Conservation (phyloP, 2,113 vertebrate genomes). For the Anser brachyrhynchus region DNA sequence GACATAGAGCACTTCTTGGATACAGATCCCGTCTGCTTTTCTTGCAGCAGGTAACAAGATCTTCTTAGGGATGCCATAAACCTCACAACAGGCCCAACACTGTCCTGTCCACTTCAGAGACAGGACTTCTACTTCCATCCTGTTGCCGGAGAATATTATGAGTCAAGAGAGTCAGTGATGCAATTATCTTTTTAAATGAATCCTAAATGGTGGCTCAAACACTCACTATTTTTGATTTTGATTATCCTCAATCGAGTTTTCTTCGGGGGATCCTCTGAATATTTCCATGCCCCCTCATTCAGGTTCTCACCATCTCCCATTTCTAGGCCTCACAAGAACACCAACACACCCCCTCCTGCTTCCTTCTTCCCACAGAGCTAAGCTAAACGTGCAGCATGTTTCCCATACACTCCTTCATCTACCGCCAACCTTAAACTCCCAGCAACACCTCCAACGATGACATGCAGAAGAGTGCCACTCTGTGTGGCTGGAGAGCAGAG, state of each 20-base stretch:
- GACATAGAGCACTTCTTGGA: neutral
- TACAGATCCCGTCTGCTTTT: neutral
- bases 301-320: neutral
- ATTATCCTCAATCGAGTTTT: neutral
- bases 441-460: neutral
- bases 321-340: neutral
- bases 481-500: neutral
- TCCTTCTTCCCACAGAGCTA: neutral
- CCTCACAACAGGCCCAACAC: neutral
- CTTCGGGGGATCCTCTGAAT: neutral
- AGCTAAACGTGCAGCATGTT: neutral
- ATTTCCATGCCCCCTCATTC: neutral
- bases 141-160: neutral
- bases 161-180: neutral
- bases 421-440: neutral
- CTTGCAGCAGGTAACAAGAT: neutral
- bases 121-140: neutral
- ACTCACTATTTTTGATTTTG: neutral
- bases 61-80: neutral
- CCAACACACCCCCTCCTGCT: neutral
- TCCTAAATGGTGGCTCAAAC: neutral
- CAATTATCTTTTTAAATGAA: neutral
- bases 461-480: neutral
- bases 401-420: neutral
- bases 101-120: neutral